A percentile compares a stretch with the other conserved stretches of the same genome.
These are phyloP conservation scores for Eulemur mongoz DNA, from an alignment of 2,797 vertebrate species.

Conservation along the genomic window DNA sequence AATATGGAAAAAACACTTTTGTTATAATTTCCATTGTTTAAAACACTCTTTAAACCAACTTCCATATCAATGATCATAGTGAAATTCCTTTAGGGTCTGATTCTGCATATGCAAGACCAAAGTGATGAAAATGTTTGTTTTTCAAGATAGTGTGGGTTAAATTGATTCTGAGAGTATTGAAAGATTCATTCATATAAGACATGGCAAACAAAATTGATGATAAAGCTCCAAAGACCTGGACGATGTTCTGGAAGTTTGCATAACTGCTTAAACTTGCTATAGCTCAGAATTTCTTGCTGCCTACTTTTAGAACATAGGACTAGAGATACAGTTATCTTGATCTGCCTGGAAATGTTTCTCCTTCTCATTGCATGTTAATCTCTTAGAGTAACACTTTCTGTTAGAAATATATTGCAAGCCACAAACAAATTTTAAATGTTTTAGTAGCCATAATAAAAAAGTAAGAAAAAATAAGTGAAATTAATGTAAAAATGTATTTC, in stretches of 20 bases:
- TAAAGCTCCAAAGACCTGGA: not conserved
- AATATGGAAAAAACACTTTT: not conserved
- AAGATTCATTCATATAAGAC: not conserved
- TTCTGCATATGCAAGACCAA: not conserved
- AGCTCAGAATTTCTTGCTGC: not conserved
- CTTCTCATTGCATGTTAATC: not conserved
- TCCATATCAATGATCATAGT: not conserved
- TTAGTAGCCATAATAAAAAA: not conserved
- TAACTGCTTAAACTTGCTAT: not conserved
- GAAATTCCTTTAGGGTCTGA: conserved; percentile 8
- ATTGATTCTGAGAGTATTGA: not conserved
- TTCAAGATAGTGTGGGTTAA: not conserved
- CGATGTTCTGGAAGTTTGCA: not conserved
- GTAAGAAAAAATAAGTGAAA: not conserved
- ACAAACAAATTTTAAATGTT: not conserved
- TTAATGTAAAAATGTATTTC: not conserved
- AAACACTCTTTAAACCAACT: not conserved
- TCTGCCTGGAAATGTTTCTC: not conserved
- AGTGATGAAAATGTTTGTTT: not conserved
- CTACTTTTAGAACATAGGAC: not conserved
- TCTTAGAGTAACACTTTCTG: not conserved
- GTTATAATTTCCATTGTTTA: not conserved
- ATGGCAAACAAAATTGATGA: not conserved
- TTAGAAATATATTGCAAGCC: not conserved
- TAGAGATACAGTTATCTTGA: not conserved